phyloP scores from a whole-genome alignment of 2,888 invertebrate species.

The Drosophila atroscutellata region DNA sequence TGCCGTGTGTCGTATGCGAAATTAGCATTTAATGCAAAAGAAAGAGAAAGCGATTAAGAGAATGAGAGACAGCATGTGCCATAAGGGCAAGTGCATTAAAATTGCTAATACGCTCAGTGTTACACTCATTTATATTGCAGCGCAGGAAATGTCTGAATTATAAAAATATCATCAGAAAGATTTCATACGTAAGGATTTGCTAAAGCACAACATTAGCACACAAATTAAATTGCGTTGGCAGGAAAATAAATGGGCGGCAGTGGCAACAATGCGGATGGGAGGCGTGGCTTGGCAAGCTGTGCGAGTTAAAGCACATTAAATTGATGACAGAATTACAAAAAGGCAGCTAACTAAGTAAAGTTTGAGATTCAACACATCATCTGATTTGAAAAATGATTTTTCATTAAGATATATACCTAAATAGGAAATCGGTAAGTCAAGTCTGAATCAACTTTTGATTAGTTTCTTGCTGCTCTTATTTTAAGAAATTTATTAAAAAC shows the following conservation, averaged over 20 bases:
- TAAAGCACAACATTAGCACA: slow-evolving; percentile 48
- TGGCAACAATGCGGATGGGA: not conserved
- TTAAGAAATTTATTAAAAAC: not conserved
- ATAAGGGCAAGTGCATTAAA: slow-evolving; percentile 66
- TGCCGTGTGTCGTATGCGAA: slow-evolving; percentile 45
- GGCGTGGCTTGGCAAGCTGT: not conserved
- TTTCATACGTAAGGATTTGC: slow-evolving; percentile 34
- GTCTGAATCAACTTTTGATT: not conserved
- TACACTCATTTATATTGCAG: slow-evolving; percentile 39
- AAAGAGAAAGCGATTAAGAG: not conserved
- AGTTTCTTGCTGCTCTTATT: not conserved
- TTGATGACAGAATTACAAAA: slow-evolving; percentile 9
- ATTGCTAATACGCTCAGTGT: slow-evolving; percentile 64
- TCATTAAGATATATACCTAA: not conserved
- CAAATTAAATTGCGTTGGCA: slow-evolving; percentile 43
- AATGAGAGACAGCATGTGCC: slow-evolving; percentile 24
- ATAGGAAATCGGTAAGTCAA: not conserved
- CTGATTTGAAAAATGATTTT: not conserved
- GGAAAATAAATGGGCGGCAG: slow-evolving; percentile 12
- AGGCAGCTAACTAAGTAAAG: not conserved
- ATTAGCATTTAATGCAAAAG: slow-evolving; percentile 68
- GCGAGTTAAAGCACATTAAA: not conserved
- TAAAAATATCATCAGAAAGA: slow-evolving; percentile 25
- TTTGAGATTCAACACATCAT: not conserved
- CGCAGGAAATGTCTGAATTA: slow-evolving; percentile 14